Percentiles rank a stretch among this genome's conserved stretches.
phyloP scores from a whole-genome alignment of 2,888 invertebrate genomes.

The Argyresthia goedartella region DNA sequence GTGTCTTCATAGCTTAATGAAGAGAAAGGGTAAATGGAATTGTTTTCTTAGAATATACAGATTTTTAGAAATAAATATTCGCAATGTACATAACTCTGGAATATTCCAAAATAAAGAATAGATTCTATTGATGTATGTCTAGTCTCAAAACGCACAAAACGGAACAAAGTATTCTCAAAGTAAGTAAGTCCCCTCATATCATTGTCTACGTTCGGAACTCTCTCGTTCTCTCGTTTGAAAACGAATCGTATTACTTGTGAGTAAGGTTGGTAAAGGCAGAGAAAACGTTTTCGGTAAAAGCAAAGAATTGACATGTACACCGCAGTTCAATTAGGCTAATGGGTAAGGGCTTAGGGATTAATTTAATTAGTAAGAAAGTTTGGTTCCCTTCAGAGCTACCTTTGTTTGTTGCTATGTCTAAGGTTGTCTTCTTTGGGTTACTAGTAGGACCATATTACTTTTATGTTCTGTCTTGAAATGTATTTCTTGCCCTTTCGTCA shows the following conservation, averaged over 20 bases:
- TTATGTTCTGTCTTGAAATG: background rate
- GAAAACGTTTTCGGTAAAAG: constrained; percentile 23
- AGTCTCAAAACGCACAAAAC: constrained; percentile 35
- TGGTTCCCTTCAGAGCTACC: constrained; percentile 52
- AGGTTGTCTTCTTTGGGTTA: constrained; percentile 30
- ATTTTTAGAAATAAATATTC: too few species aligned
- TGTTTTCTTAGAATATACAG: too few species aligned
- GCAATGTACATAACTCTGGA: too few species aligned
- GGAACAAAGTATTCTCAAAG: constrained; percentile 35
- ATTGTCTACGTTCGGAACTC: constrained; percentile 40
- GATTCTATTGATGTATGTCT: background rate
- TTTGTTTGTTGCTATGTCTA: constrained; percentile 55
- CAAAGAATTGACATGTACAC: constrained; percentile 69
- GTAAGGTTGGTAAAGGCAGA: constrained; percentile 19
- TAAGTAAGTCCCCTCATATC: constrained; percentile 34
- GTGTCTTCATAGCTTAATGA: too few species aligned
- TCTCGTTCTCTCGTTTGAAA: constrained; percentile 13
- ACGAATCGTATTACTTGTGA: constrained; percentile 4
- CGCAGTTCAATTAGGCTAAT: constrained; percentile 70
- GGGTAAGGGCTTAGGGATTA: constrained; percentile 67
- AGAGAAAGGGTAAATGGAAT: too few species aligned
- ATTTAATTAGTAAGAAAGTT: constrained; percentile 70
- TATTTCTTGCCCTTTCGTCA: background rate
- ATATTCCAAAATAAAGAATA: background rate
- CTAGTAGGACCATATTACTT: constrained; percentile 17